phyloP scores from a whole-genome alignment of 1,140 invertebrate genomes.

The Drosophila saltans region DNA sequence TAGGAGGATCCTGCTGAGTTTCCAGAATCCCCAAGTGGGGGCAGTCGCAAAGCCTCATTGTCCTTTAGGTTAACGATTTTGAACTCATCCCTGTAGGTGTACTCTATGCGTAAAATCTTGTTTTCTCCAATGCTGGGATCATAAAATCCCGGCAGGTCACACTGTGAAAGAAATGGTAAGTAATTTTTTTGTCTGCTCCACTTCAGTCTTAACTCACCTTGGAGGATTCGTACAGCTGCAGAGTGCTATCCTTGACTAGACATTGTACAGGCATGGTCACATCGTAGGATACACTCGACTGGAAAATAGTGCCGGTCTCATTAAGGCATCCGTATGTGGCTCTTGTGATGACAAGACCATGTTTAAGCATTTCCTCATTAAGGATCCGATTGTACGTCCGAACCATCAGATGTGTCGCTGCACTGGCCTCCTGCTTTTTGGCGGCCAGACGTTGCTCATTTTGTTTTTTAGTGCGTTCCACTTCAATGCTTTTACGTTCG shows the following conservation, averaged over 20 bases:
- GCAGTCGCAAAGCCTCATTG: constrained; percentile 90
- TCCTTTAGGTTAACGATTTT: constrained; percentile 93
- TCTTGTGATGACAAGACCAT: constrained; percentile 93
- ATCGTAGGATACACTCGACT: constrained; percentile 88
- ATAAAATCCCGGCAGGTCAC: constrained; percentile 97
- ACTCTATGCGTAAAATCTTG: constrained; percentile 94
- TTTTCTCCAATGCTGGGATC: constrained; percentile 97
- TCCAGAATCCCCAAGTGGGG: constrained; percentile 86
- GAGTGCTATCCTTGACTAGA: constrained; percentile 94
- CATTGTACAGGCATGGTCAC: constrained; percentile 97
- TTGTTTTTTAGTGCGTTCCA: constrained; percentile 89
- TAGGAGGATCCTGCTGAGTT: constrained; percentile 9
- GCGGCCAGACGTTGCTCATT: constrained; percentile 90
- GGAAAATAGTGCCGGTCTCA: constrained; percentile 73
- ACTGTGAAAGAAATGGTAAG: constrained; percentile 85
- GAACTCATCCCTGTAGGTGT: constrained; percentile 91
- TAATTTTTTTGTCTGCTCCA: neutral
- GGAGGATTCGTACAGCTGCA: constrained; percentile 92
- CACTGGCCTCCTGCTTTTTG: constrained; percentile 91
- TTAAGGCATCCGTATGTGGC: constrained; percentile 92
- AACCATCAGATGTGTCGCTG: constrained; percentile 94
- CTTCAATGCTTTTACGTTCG: constrained; percentile 90
- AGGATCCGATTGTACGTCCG: constrained; percentile 90
- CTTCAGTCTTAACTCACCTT: constrained; percentile 87
- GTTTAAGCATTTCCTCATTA: constrained; percentile 90